A percentile compares a stretch with the other conserved stretches of the same genome.
These are phyloP conservation scores for Phengaris alcon DNA, from an alignment of 2,888 invertebrate genomes.

Conservation along the genomic window DNA sequence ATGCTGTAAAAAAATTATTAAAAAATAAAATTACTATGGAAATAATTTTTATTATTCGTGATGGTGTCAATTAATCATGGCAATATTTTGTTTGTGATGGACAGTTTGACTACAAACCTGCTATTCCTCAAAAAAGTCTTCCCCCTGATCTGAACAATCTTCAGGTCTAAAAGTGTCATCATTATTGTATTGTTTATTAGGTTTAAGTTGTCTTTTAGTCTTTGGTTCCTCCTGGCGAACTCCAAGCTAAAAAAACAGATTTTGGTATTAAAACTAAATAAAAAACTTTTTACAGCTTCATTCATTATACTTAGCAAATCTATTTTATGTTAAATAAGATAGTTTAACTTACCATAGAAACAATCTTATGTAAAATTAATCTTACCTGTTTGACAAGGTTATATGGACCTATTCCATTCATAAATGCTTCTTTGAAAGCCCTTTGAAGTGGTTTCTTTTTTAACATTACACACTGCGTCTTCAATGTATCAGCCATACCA, in stretches of 20 bases:
- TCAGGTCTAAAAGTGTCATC: constrained; percentile 67
- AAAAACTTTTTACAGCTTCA: not conserved
- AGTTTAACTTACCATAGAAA: not conserved
- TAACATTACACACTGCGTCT: constrained; percentile 55
- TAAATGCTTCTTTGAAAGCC: constrained; percentile 62
- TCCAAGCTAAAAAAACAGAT: constrained; percentile 44
- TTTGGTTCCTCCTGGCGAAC: constrained; percentile 37
- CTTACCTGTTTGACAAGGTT: constrained; percentile 55
- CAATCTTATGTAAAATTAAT: not conserved
- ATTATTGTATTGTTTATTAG: constrained; percentile 48
- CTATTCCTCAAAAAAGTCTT: constrained; percentile 39
- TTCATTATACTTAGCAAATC: not conserved
- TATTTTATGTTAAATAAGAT: not conserved
- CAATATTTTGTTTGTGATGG: not conserved
- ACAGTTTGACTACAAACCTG: not conserved
- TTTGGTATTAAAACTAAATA: not conserved
- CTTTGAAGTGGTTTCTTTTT: constrained; percentile 56
- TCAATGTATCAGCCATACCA: constrained; percentile 48
- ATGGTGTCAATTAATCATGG: too few relatives aligned
- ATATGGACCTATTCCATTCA: constrained; percentile 56
- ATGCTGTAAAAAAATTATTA: constrained; percentile 66
- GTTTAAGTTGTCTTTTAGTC: constrained; percentile 41
- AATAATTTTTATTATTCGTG: not conserved
- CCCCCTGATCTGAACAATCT: constrained; percentile 57
- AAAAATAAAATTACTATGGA: constrained; percentile 45